Evolutionary conservation across 2,797 vertebrate genomes (phyloP).

Genomic region (Ciconia nigra): DNA sequence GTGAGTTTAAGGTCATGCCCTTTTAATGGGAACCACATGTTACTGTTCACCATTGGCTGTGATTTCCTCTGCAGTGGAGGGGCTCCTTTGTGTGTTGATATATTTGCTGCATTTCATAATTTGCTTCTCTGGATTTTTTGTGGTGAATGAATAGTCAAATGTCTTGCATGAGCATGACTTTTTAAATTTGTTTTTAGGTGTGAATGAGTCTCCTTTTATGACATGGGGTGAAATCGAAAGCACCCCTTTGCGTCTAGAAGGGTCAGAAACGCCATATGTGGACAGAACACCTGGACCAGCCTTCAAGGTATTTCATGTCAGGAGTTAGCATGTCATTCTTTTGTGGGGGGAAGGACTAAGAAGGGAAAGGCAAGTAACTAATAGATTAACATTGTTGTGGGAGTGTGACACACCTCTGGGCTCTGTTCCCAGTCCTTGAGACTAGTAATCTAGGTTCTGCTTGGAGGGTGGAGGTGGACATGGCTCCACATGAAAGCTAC

Average conservation of each 20-base stretch:
- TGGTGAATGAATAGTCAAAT: not conserved
- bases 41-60: not conserved
- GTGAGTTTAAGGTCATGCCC: not conserved
- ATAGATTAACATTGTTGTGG: not conserved
- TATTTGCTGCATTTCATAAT: not conserved
- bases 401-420: not conserved
- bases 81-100: not conserved
- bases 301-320: constrained; percentile 85
- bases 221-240: constrained; percentile 98
- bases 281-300: constrained; percentile 94
- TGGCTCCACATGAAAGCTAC: not conserved
- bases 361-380: not conserved
- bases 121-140: not conserved
- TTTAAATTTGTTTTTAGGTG: constrained; percentile 73
- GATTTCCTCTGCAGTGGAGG: not conserved
- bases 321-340: not conserved
- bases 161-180: not conserved
- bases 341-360: not conserved
- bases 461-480: not conserved
- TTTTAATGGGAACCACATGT: not conserved
- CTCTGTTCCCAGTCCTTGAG: not conserved
- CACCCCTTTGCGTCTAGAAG: constrained; percentile 92
- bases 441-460: not conserved
- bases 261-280: constrained; percentile 87
- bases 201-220: constrained; percentile 93